Conservation (phyloP, 2,888 invertebrate species). For the Xylophagus ater region DNA sequence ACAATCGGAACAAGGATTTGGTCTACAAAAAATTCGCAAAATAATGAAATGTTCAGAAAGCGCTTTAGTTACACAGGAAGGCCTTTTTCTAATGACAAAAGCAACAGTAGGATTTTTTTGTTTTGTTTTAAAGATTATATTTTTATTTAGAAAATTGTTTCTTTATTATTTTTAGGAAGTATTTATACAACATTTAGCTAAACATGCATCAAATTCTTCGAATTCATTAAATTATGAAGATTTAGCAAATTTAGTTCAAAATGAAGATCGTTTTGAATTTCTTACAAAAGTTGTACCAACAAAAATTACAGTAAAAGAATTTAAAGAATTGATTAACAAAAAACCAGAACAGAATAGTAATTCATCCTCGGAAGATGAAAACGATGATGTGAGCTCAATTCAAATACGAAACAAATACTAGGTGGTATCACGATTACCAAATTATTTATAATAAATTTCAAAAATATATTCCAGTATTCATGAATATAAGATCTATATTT, state of each 20-base stretch:
- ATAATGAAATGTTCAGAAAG: conserved; percentile 37
- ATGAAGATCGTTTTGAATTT: conserved; percentile 29
- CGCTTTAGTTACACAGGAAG: too few species aligned
- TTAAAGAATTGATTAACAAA: conserved; percentile 27
- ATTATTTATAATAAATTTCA: too few species aligned
- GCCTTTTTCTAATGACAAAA: conserved; percentile 22
- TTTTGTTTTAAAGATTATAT: not conserved
- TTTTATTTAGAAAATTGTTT: not conserved
- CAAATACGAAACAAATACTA: not conserved
- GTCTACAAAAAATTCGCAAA: conserved; percentile 28
- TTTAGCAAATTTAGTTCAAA: conserved; percentile 28
- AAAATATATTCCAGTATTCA: too few species aligned
- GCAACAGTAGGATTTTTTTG: conserved; percentile 11
- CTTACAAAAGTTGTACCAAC: conserved; percentile 33
- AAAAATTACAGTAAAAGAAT: conserved; percentile 33
- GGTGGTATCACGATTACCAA: too few species aligned
- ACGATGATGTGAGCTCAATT: not conserved
- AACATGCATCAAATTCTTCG: conserved; percentile 24
- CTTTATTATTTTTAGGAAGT: conserved; percentile 23
- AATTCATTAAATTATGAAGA: conserved; percentile 30
- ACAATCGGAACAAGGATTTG: not conserved
- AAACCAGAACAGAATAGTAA: conserved; percentile 17
- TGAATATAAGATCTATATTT: too few species aligned
- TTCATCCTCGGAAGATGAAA: conserved; percentile 18
- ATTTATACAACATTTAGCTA: conserved; percentile 32